These are phyloP conservation scores for Strigamia maritima DNA, from an alignment of 2,888 invertebrate genomes.

Conservation along the genomic window DNA sequence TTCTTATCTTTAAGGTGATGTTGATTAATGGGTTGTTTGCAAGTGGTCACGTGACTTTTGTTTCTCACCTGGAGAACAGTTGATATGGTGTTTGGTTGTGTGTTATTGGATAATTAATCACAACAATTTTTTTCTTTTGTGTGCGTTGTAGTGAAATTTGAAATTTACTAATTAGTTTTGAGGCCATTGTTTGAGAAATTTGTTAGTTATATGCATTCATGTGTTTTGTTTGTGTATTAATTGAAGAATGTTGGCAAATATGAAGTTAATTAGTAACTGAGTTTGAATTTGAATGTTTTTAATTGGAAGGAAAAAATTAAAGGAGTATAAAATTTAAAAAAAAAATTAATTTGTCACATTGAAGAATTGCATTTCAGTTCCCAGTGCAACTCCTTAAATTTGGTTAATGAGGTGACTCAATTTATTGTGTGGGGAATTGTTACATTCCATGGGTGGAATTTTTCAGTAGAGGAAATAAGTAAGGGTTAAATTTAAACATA, in stretches of 20 bases:
- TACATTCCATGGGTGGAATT: slow-evolving; percentile 16
- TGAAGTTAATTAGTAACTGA: slow-evolving; percentile 1
- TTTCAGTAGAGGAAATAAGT: background rate
- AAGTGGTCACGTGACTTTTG: slow-evolving; percentile 20
- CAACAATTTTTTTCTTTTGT: background rate
- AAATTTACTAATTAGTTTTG: slow-evolving; percentile 9
- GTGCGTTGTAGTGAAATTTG: background rate
- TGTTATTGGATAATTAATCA: slow-evolving; percentile 25
- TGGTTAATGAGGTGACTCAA: slow-evolving; percentile 30
- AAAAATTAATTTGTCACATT: slow-evolving; percentile 20
- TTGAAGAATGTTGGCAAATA: slow-evolving; percentile 2
- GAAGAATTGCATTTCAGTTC: slow-evolving; percentile 9
- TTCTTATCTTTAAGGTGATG: background rate
- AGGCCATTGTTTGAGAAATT: background rate
- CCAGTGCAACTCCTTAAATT: slow-evolving; percentile 18
- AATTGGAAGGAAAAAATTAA: background rate
- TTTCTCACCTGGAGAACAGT: slow-evolving; percentile 18
- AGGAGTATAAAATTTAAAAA: background rate
- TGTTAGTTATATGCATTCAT: background rate
- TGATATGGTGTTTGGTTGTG: slow-evolving; percentile 1
- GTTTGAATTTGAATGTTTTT: background rate
- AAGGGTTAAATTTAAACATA: background rate
- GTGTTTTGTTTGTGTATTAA: background rate
- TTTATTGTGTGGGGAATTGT: slow-evolving; percentile 29
- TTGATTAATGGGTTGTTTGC: slow-evolving; percentile 22